Conservation (phyloP, 2,888 invertebrate genomes). For the Dichetophora obliterata region DNA sequence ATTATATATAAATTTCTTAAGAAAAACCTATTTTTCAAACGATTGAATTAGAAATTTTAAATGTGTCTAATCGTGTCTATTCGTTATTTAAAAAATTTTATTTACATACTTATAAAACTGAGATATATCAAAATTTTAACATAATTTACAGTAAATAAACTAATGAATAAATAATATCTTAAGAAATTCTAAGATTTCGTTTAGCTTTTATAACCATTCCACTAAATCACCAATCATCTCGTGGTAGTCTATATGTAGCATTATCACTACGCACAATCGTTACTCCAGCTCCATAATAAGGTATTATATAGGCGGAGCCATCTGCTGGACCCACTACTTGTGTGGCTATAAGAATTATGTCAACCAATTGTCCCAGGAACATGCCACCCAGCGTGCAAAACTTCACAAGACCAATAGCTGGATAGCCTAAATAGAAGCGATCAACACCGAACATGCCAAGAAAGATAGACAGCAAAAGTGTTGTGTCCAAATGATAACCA, state of each 20-base stretch:
- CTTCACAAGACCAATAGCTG: constrained; percentile 94
- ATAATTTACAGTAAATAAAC: not conserved
- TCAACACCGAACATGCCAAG: constrained; percentile 98
- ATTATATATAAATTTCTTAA: too few relatives aligned
- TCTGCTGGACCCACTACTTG: constrained; percentile 92
- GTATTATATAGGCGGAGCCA: constrained; percentile 93
- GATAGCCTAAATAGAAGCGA: constrained; percentile 98
- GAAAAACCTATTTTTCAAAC: too few relatives aligned
- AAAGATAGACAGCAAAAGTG: constrained; percentile 93
- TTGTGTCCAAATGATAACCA: constrained; percentile 93
- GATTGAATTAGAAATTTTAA: too few relatives aligned
- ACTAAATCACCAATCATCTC: constrained; percentile 77
- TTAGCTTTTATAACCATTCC: too few relatives aligned
- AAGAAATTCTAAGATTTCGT: too few relatives aligned
- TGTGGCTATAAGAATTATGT: constrained; percentile 84
- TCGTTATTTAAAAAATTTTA: not conserved
- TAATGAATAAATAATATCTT: not conserved
- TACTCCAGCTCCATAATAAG: constrained; percentile 92
- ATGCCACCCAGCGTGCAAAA: constrained; percentile 96
- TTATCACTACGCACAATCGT: constrained; percentile 86
- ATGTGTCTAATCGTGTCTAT: not conserved
- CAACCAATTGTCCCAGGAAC: constrained; percentile 94
- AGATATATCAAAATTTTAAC: not conserved
- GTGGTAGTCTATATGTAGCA: constrained; percentile 84
- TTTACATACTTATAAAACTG: not conserved